Percentiles rank a stretch among this genome's conserved stretches.
phyloP scores from a whole-genome alignment of 2,888 invertebrate genomes.

The Gerris lacustris region DNA sequence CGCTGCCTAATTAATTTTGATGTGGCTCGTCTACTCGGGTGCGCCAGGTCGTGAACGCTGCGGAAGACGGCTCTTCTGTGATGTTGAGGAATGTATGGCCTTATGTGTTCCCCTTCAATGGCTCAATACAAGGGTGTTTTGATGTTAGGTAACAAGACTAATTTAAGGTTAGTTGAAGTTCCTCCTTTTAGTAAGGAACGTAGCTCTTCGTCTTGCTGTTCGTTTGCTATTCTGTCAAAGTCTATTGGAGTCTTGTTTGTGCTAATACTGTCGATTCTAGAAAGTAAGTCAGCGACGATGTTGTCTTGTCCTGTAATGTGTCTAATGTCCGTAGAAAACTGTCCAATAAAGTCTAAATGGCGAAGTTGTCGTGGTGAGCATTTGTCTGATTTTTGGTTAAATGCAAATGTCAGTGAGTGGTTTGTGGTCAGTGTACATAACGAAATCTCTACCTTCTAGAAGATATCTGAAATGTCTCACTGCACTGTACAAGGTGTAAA shows the following conservation, averaged over 20 bases:
- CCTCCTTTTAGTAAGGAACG: neutral
- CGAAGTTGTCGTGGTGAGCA: conserved; percentile 33
- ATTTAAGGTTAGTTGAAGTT: neutral
- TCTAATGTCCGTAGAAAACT: too few species aligned
- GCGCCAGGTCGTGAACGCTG: conserved; percentile 10
- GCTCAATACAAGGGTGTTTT: neutral
- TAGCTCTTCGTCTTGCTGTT: neutral
- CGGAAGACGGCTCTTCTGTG: conserved; percentile 9
- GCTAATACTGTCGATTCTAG: neutral
- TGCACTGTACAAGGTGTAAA: conserved; percentile 35
- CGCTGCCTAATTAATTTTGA: conserved; percentile 11
- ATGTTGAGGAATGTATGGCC: conserved; percentile 11
- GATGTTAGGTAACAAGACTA: neutral
- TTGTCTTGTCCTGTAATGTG: neutral
- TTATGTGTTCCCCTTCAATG: neutral
- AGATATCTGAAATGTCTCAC: too few species aligned
- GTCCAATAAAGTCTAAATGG: neutral
- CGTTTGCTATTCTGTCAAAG: neutral
- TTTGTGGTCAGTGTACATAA: conserved; percentile 15
- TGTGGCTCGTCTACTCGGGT: conserved; percentile 8
- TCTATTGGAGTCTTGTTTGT: neutral
- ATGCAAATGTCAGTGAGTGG: conserved; percentile 14
- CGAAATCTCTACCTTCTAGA: too few species aligned
- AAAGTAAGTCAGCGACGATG: neutral
- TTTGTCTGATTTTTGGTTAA: conserved; percentile 28